These are phyloP conservation scores for Hofmannophila pseudospretella DNA, from an alignment of 2,888 invertebrate species.

Conservation along the genomic window DNA sequence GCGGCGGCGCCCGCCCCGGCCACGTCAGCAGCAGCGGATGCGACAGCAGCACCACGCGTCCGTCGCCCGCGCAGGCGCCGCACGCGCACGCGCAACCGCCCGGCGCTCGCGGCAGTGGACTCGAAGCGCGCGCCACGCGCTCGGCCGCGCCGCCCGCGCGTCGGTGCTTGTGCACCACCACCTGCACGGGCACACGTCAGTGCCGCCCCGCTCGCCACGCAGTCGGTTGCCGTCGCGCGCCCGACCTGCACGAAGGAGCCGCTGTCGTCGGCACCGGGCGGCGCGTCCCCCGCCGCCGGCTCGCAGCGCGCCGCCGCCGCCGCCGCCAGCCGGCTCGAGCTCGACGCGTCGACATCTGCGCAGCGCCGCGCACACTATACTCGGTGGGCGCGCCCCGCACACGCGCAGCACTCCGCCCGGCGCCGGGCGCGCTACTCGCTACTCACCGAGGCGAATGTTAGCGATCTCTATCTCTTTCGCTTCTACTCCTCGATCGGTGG, in stretches of 20 bases:
- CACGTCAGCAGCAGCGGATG: background rate
- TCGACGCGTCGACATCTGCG: too few species aligned
- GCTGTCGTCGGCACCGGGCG: background rate
- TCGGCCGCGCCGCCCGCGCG: background rate
- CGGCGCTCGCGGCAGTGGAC: background rate
- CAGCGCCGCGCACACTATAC: too few species aligned
- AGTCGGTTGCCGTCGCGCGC: too few species aligned
- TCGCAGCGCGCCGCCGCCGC: background rate
- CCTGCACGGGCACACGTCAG: background rate
- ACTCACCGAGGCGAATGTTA: constrained; percentile 16
- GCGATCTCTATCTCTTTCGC: constrained; percentile 20
- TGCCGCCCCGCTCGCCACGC: too few species aligned
- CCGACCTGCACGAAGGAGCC: too few species aligned
- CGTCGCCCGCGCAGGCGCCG: background rate
- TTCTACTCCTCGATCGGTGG: constrained; percentile 19
- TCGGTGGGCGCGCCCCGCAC: too few species aligned
- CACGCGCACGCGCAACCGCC: background rate
- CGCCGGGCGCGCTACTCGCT: too few species aligned
- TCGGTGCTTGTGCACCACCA: constrained; percentile 2
- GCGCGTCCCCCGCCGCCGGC: background rate
- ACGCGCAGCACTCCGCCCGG: too few species aligned
- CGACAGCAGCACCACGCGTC: background rate
- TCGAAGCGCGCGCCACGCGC: background rate
- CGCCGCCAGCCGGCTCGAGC: background rate
- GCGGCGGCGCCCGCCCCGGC: background rate